These are phyloP conservation scores for Lytechinus pictus DNA, from an alignment of 35 echinoderm and acorn worm species.

Conservation along the genomic window DNA sequence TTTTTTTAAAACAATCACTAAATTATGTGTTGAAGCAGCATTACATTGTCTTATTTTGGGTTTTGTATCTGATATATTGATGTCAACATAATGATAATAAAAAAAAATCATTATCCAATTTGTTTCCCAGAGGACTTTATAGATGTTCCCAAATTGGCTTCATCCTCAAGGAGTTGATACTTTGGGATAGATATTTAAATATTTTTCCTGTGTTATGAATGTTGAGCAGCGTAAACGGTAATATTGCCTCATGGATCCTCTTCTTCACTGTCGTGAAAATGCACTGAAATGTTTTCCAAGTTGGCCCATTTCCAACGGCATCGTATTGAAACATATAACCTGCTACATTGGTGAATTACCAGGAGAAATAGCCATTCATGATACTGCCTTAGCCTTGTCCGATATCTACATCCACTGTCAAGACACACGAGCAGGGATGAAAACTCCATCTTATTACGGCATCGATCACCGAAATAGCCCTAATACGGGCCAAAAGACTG, in stretches of 20 bases:
- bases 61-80: no score
- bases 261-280: not conserved
- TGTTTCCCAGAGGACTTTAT: no score
- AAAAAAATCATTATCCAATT: no score
- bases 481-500: not conserved
- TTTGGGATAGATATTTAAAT: no score
- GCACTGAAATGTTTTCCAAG: not conserved
- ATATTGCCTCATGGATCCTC: not conserved
- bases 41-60: no score
- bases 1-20: no score
- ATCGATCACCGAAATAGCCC: constrained; percentile 1
- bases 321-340: not conserved
- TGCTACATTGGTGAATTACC: not conserved
- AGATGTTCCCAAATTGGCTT: no score
- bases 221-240: not conserved
- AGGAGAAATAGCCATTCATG: not conserved
- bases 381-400: not conserved
- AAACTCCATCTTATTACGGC: not conserved
- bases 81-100: no score
- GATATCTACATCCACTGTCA: not conserved
- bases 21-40: no score
- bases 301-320: not conserved
- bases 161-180: no score
- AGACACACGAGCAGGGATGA: not conserved
- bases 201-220: no score